Base-by-base conservation (phyloP, 2,888 invertebrate genomes). In the Aspidapion aeneum region DNA sequence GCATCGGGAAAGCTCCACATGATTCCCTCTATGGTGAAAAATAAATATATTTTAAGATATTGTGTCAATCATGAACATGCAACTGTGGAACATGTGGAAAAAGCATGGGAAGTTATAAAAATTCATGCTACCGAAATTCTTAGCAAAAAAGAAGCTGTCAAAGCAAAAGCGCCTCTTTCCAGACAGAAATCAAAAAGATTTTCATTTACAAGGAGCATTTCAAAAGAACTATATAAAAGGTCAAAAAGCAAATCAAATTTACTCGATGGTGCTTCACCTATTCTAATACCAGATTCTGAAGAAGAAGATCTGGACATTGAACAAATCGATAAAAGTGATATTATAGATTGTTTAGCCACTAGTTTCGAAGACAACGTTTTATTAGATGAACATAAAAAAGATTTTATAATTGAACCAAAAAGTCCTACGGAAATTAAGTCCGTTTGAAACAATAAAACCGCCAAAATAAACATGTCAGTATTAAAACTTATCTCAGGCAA, bases 1-100 rank as follows among this genome's bases (percentile, higher is more conserved):
- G 90, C 90, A 18, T 90, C 91, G 0, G 93, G 93, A 0, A 87
- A 89, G 73, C 83, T 94, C 60, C 93, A 94, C 79, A 93, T 95
- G 93, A 92, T 93, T 55, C 93, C 93, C 0, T 89, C 92, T 0
- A 85, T 89, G 71, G 85, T 93, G 1, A 88, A 86, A 77, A 88
- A 88, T 58, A 86, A 88, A 76, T 93, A 90, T 76, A 86, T 90
- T 48, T 85, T 79, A 18, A 68, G 93, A 61, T 94, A 95, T 80
- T 93, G 92, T 74, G 89, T 95, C 0, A 89, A 90, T 54, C 85
- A 90, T 18, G 92, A 94, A 76, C 84, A 90, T 71, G 91, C 94
- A 1, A 85, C 80, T 0, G 89, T 91, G 62, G 85, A 86, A 54
- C 89, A 94, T 74, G 87, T 94, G 56, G 86, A 86, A 57, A 82